Conservation (phyloP, 2,797 vertebrate species). For the Siniperca obscura region DNA sequence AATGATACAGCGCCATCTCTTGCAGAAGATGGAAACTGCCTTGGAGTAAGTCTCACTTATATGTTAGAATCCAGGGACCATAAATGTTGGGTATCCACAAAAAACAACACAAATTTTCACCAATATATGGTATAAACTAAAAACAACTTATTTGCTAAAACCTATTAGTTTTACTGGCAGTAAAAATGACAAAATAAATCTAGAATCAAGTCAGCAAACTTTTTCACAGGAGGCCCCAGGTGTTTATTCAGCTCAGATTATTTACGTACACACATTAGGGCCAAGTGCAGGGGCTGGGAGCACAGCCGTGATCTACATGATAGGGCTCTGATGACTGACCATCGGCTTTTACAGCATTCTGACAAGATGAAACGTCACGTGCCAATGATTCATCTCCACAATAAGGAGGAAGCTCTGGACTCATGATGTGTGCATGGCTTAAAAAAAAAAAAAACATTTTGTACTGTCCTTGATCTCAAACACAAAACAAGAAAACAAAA, state of each 20-base stretch:
- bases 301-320: slow-evolving; percentile 39
- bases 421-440: slow-evolving; percentile 65
- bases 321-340: slow-evolving; percentile 46
- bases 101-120: slow-evolving; percentile 8
- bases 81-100: not conserved
- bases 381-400: slow-evolving; percentile 62
- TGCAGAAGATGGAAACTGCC: slow-evolving; percentile 26
- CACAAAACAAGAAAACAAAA: slow-evolving; percentile 58
- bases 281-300: slow-evolving; percentile 51
- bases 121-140: slow-evolving; percentile 7
- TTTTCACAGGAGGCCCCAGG: slow-evolving; percentile 13
- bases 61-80: not conserved
- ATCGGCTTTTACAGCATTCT: slow-evolving; percentile 74
- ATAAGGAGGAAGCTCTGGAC: slow-evolving; percentile 79
- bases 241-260: slow-evolving; percentile 47
- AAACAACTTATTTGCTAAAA: slow-evolving; percentile 32
- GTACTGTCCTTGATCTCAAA: slow-evolving; percentile 61
- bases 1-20: slow-evolving; percentile 22
- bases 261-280: slow-evolving; percentile 37
- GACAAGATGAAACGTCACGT: slow-evolving; percentile 55
- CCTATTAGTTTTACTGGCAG: slow-evolving; percentile 30
- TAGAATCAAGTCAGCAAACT: slow-evolving; percentile 22
- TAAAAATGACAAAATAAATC: slow-evolving; percentile 41
- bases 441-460: slow-evolving; percentile 37
- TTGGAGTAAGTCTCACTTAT: not conserved